phyloP scores from a whole-genome alignment of 2,797 vertebrate genomes.

The Oryzias sinensis region DNA sequence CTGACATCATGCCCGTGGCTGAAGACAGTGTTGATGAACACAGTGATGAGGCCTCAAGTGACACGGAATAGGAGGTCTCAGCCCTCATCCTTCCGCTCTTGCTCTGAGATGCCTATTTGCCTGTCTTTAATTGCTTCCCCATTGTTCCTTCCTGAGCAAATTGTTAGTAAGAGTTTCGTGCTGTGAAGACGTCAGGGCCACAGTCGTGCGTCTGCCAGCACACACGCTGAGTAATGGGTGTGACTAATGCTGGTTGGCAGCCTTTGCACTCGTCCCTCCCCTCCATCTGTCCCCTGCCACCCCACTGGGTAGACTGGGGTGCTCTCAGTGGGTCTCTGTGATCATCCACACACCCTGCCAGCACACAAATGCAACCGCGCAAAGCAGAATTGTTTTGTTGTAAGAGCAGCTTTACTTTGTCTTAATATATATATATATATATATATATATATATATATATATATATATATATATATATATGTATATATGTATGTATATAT shows the following conservation, averaged over 20 bases:
- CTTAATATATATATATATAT: no score
- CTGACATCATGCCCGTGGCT: constrained; percentile 9
- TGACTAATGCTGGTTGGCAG: constrained; percentile 81
- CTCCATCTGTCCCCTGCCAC: constrained; percentile 79
- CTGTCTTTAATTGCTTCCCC: constrained; percentile 60
- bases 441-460: no score
- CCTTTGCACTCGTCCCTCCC: constrained; percentile 69
- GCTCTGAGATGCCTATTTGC: constrained; percentile 44
- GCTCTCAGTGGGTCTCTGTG: constrained; percentile 73
- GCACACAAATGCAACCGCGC: constrained; percentile 20
- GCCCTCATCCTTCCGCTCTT: constrained; percentile 28
- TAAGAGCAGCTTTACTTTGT: constrained; percentile 20
- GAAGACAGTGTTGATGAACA: constrained; percentile 19
- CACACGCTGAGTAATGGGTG: constrained; percentile 79
- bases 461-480: no score
- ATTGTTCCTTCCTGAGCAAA: constrained; percentile 67
- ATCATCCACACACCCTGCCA: constrained; percentile 50
- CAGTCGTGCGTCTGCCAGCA: constrained; percentile 73
- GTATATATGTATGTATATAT: no score
- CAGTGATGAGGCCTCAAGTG: constrained; percentile 27
- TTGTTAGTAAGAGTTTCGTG: constrained; percentile 75
- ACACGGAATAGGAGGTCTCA: constrained; percentile 35
- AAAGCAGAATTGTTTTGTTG: constrained; percentile 25
- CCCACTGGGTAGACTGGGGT: constrained; percentile 72
- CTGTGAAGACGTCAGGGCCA: constrained; percentile 69